Percentiles rank a stretch among this genome's conserved stretches.
These are phyloP conservation scores for Cyclargus thomasi DNA, from an alignment of 1,140 invertebrate species.

Conservation along the genomic window DNA sequence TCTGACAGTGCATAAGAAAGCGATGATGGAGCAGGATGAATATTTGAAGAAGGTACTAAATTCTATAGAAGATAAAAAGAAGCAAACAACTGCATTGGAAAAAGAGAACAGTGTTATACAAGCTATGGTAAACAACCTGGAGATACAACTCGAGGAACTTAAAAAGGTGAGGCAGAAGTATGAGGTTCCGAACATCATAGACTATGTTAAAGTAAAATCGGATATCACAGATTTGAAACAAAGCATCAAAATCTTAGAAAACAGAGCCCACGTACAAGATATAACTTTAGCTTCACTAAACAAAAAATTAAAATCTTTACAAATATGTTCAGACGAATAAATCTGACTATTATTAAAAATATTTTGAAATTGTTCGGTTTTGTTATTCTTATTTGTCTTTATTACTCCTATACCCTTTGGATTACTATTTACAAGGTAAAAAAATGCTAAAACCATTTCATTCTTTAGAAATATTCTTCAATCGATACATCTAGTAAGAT, in stretches of 20 bases:
- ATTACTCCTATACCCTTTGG: no score
- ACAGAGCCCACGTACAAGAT: conserved; percentile 68
- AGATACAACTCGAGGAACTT: conserved; percentile 48
- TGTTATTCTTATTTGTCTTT: no score
- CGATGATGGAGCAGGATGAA: conserved; percentile 59
- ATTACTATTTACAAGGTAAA: no score
- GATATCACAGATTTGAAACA: conserved; percentile 69
- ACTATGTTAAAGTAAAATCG: conserved; percentile 73
- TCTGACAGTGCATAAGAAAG: conserved; percentile 67
- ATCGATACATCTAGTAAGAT: no score
- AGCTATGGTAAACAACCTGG: conserved; percentile 45
- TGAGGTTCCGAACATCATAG: conserved; percentile 74
- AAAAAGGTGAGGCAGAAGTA: conserved; percentile 52
- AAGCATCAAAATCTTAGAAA: conserved; percentile 67
- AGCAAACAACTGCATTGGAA: conserved; percentile 36
- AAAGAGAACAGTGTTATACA: conserved; percentile 46
- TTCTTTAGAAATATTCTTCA: no score
- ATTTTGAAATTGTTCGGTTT: no score
- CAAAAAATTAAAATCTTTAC: conserved; percentile 40
- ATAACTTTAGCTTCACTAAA: conserved; percentile 53
- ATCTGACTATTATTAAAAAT: conserved; percentile 4
- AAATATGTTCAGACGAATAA: not conserved
- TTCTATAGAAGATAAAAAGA: conserved; percentile 45
- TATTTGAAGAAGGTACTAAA: conserved; percentile 51
- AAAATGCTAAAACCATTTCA: no score